Evolutionary conservation across 2,888 invertebrate genomes (phyloP).

Genomic region (Hypselothyrea guttata): DNA sequence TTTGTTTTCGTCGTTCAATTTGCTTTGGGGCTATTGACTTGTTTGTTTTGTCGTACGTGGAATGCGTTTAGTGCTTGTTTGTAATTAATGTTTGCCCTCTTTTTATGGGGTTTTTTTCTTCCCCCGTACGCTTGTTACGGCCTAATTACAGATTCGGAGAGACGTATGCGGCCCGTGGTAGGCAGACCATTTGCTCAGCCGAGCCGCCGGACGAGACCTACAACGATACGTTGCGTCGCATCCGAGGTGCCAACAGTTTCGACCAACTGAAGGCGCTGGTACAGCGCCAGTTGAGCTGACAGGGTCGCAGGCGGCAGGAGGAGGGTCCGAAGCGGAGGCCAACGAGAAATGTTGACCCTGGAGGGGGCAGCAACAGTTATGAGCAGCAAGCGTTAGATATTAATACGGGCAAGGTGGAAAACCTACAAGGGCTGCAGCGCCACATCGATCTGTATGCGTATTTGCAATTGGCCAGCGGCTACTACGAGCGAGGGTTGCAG

Average conservation of each 20-base stretch:
- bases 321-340: constrained; percentile 18
- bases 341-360: constrained; percentile 9
- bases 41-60: constrained; percentile 26
- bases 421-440: constrained; percentile 50
- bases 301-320: constrained; percentile 6
- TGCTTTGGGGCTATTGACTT: constrained; percentile 9
- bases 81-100: constrained; percentile 65
- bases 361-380: constrained; percentile 44
- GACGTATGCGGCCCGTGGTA: constrained; percentile 65
- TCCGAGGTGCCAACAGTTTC: constrained; percentile 66
- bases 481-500: constrained; percentile 80
- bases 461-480: constrained; percentile 79
- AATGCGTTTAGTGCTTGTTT: constrained; percentile 35
- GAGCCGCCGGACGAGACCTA: constrained; percentile 63
- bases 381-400: constrained; percentile 62
- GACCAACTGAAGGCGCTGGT: constrained; percentile 66
- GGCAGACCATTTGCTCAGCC: constrained; percentile 68
- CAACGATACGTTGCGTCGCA: constrained; percentile 74
- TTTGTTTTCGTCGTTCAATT: not conserved
- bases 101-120: constrained; percentile 4
- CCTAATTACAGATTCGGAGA: constrained; percentile 75
- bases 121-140: not conserved
- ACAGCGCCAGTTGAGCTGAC: constrained; percentile 56
- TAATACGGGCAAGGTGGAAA: constrained; percentile 54
- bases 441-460: constrained; percentile 60